Evolutionary conservation across 1,140 invertebrate genomes (phyloP).

Genomic region (Platorchestia sp.): DNA sequence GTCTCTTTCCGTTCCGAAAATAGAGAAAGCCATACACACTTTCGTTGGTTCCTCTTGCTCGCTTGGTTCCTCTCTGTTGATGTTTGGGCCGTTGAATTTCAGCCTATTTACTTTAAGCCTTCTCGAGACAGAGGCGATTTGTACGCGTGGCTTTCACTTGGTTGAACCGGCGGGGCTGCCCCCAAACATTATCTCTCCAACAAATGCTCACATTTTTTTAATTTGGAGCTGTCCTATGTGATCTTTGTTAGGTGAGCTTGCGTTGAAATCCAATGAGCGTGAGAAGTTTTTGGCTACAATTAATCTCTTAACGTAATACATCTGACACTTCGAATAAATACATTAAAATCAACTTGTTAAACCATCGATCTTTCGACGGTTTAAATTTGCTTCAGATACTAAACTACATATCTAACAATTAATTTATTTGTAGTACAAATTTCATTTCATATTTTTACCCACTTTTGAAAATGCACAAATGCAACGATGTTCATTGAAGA

Average conservation of each 20-base stretch:
- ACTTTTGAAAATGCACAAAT: too few species aligned
- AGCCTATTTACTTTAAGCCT: conserved; percentile 30
- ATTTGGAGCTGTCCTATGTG: background rate
- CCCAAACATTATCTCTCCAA: background rate
- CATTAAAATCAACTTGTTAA: too few species aligned
- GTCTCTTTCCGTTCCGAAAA: background rate
- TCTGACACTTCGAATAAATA: too few species aligned
- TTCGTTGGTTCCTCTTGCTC: background rate
- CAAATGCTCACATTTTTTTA: background rate
- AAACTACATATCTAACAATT: too few species aligned
- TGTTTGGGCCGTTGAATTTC: conserved; percentile 42
- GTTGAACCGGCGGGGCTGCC: background rate
- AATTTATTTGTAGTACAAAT: too few species aligned
- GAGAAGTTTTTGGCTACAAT: background rate
- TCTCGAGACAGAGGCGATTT: conserved; percentile 14
- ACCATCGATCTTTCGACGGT: too few species aligned
- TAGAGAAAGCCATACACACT: conserved; percentile 11
- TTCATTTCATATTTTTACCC: too few species aligned
- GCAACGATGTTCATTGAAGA: too few species aligned
- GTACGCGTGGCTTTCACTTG: conserved; percentile 19
- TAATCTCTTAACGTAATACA: too few species aligned
- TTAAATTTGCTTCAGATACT: too few species aligned
- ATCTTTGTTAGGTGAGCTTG: background rate
- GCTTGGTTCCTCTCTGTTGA: background rate
- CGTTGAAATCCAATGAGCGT: background rate